These are phyloP conservation scores for Puntigrus tetrazona DNA, from an alignment of 2,113 vertebrate genomes.

Conservation along the genomic window DNA sequence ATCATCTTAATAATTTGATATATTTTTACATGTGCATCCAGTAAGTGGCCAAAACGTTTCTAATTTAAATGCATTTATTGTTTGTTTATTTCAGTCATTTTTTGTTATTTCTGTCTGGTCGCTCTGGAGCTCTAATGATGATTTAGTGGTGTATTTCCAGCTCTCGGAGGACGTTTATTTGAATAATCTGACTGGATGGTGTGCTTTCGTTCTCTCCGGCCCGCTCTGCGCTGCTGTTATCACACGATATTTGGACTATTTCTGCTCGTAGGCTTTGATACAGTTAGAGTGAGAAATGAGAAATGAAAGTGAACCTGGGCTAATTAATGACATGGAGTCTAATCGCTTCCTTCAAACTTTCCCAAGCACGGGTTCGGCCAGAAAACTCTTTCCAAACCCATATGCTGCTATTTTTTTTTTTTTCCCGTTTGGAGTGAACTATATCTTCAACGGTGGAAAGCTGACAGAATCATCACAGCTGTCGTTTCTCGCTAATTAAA, in stretches of 20 bases:
- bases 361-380: not conserved
- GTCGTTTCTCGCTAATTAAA: constrained; percentile 1
- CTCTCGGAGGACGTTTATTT: not conserved
- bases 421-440: not conserved
- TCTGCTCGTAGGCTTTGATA: constrained; percentile 1
- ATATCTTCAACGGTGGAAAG: not conserved
- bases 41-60: no score
- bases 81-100: no score
- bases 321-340: not conserved
- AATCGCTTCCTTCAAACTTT: not conserved
- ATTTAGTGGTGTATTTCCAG: not conserved
- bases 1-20: no score
- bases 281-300: constrained; percentile 6
- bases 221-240: not conserved
- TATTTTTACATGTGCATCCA: no score
- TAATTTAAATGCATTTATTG: no score
- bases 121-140: no score
- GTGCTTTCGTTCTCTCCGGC: not conserved
- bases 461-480: constrained; percentile 2
- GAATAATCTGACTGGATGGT: not conserved
- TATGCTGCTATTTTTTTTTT: not conserved
- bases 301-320: not conserved
- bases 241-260: not conserved
- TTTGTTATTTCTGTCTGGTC: no score
- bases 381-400: not conserved